Base-by-base conservation (phyloP, 37 sponge, comb jelly and placozoan genomes). In the Bolinopsis microptera region DNA sequence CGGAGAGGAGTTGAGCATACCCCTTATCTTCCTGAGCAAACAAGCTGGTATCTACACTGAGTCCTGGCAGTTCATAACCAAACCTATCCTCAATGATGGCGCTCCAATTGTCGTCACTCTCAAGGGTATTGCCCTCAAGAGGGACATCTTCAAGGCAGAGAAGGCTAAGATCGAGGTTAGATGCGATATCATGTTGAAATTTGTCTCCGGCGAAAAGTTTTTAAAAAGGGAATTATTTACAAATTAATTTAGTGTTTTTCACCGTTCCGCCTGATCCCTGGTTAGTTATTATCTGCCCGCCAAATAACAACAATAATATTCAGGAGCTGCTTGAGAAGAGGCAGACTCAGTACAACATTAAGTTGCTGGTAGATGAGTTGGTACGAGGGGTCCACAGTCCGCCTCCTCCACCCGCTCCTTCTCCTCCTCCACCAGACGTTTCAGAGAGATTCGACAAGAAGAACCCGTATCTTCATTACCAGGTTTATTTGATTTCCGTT, bases 11-110 rank as follows among this genome's bases (percentile, higher is more conserved):
- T 23, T 96, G 32, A 39, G 93, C 32, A 94, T 98, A 70, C 96
- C 96, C 27, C 96, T 98, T 40, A 93, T 95, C 23, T 98, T 98
- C 95, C 97, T 97, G 95, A 95, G 97, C n/a, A 76, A 93, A 35
- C 94, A 95, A 34, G 68, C 95, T 92, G 99, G 99, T 3, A 94
- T 98, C 35, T 98, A 95, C 95, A 72, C 95, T 22, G 99, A 98
- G 77, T 93, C 93, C 8, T 98, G 99, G 99, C 28, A 83, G 34
- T 92, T 98, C 38, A 93, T 93, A 31, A 98, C 97, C 0, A 80
- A 94, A 24, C 99, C 99, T 8, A 93, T 96, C n/a, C 94, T 97
- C 68, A 39, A 40, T 77, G 35, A 77, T 26, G 97, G 97, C 0
- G 68, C 94, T 24, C 96, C 96, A 25, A 38, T 98, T 23, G 21